Percentiles rank a stretch among this genome's conserved stretches.
Conservation (phyloP, 2,113 vertebrate species). For the Chunga burmeisteri region DNA sequence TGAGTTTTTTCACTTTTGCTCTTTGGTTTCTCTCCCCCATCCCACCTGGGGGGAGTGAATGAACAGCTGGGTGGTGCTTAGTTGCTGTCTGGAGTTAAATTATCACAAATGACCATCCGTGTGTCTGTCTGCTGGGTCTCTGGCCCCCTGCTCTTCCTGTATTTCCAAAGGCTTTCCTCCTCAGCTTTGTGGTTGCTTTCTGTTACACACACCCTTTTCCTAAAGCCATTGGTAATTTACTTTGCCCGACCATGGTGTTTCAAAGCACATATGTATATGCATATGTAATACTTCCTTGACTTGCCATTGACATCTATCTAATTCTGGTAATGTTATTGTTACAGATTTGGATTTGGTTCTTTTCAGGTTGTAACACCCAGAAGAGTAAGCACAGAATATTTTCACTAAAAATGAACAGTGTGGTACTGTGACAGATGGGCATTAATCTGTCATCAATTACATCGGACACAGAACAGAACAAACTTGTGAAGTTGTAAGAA, state of each 20-base stretch:
- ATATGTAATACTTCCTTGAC: conserved; percentile 29
- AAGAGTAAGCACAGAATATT: conserved; percentile 64
- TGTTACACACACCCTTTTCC: not conserved
- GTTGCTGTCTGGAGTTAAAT: too few species aligned
- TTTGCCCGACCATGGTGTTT: not conserved
- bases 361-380: conserved; percentile 61
- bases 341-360: conserved; percentile 8
- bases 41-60: too few species aligned
- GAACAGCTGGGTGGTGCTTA: too few species aligned
- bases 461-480: conserved; percentile 59
- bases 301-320: conserved; percentile 36
- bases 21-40: too few species aligned
- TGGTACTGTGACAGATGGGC: conserved; percentile 66
- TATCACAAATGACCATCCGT: too few species aligned
- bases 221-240: not conserved
- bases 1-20: too few species aligned
- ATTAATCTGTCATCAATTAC: conserved; percentile 69
- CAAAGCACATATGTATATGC: conserved; percentile 6
- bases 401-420: conserved; percentile 59
- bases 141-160: not conserved
- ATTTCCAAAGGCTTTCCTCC: not conserved
- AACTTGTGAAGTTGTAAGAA: conserved; percentile 58
- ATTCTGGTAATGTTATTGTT: conserved; percentile 37
- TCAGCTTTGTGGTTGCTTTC: not conserved
- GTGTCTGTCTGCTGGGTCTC: not conserved